Evolutionary conservation across 2,888 invertebrate genomes (phyloP).

Genomic region (Epirrita christyi): DNA sequence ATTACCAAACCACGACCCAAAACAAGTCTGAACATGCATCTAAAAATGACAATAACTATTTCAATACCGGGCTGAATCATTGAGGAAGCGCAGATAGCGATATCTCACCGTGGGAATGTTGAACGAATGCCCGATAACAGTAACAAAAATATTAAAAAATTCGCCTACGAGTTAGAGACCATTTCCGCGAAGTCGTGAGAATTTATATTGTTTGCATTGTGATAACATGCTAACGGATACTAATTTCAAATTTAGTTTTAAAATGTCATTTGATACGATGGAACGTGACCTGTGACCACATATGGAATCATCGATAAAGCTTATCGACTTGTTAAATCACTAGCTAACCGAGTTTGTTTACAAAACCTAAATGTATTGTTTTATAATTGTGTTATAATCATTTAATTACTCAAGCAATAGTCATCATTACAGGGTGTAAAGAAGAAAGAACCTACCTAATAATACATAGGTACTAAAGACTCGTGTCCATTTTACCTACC

Average conservation of each 20-base stretch:
- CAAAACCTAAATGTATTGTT: neutral
- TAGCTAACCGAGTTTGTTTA: neutral
- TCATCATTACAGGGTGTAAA: neutral
- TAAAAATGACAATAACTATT: conserved; percentile 39
- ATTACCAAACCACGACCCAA: conserved; percentile 12
- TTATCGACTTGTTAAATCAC: conserved; percentile 6
- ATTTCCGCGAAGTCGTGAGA: conserved; percentile 61
- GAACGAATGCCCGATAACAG: conserved; percentile 43
- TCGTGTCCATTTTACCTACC: no score
- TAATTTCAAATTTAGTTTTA: conserved; percentile 20
- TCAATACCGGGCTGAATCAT: conserved; percentile 45
- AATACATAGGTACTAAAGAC: no score
- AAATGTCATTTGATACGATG: conserved; percentile 24
- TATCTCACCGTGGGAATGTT: conserved; percentile 72
- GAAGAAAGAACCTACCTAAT: no score
- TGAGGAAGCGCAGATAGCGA: conserved; percentile 61
- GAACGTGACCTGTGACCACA: conserved; percentile 17
- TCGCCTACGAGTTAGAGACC: conserved; percentile 52
- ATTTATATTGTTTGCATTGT: conserved; percentile 42
- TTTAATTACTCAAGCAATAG: neutral
- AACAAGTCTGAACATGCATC: conserved; percentile 42
- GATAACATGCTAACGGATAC: conserved; percentile 35
- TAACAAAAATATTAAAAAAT: conserved; percentile 51
- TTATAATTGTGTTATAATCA: neutral
- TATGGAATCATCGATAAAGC: conserved; percentile 18